Evolutionary conservation across 1,140 invertebrate species (phyloP).

Genomic region (Lepidurus arcticus): DNA sequence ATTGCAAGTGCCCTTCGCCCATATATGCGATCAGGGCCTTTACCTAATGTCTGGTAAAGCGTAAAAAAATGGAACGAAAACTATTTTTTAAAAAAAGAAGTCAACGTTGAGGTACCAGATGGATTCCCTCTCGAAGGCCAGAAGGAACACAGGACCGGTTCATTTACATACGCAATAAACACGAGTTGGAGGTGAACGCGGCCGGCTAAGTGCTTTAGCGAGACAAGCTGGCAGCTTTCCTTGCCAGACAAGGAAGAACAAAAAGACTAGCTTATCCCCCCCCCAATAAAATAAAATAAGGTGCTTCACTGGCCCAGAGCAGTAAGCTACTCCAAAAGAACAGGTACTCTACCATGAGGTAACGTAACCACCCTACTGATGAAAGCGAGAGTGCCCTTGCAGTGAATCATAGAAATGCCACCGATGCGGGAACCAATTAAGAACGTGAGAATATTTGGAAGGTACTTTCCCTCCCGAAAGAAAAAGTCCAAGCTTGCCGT

Average conservation of each 20-base stretch:
- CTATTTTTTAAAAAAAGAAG: background rate
- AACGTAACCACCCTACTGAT: background rate
- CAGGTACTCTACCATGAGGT: no score
- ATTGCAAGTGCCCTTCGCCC: background rate
- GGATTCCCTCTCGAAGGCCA: background rate
- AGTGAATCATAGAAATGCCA: background rate
- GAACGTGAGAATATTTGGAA: background rate
- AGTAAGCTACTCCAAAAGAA: no score
- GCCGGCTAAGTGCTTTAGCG: background rate
- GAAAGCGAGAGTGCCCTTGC: conserved; percentile 6
- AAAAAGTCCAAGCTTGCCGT: background rate
- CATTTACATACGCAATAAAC: conserved; percentile 12
- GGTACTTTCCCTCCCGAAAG: conserved; percentile 10
- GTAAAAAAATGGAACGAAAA: background rate
- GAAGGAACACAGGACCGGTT: background rate
- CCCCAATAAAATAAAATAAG: background rate
- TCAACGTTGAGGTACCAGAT: background rate
- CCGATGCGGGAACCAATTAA: background rate
- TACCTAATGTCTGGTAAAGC: background rate
- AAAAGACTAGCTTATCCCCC: background rate
- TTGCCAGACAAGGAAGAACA: conserved; percentile 1
- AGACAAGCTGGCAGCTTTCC: background rate
- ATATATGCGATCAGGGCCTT: background rate
- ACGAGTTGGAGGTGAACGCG: background rate
- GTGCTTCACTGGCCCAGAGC: background rate